These are phyloP conservation scores for Thera britannica DNA, from an alignment of 2,888 invertebrate species.

Conservation along the genomic window DNA sequence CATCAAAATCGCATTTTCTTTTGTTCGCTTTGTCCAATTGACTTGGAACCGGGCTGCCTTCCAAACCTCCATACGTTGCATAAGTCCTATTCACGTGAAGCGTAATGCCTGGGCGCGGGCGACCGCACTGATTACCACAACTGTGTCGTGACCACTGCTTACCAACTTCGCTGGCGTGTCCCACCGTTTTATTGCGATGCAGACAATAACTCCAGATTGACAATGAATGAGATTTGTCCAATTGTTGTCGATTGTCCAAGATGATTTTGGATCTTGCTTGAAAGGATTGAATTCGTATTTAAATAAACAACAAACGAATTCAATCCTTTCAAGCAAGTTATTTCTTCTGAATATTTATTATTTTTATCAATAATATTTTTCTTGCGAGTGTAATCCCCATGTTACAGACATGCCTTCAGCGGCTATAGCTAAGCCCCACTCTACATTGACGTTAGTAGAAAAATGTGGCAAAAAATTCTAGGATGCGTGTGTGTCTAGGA, in stretches of 20 bases:
- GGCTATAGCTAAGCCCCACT: too few species aligned
- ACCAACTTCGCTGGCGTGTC: slow-evolving; percentile 12
- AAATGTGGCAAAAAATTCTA: too few species aligned
- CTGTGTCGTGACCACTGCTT: slow-evolving; percentile 38
- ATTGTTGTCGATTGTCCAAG: slow-evolving; percentile 30
- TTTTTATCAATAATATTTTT: too few species aligned
- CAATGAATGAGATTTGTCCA: slow-evolving; percentile 37
- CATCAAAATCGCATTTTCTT: slow-evolving; percentile 16
- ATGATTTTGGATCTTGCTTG: slow-evolving; percentile 5
- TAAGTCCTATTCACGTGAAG: slow-evolving; percentile 22
- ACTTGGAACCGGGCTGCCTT: slow-evolving; percentile 23
- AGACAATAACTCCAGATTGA: slow-evolving; percentile 37
- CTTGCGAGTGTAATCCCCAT: too few species aligned
- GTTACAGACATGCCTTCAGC: too few species aligned
- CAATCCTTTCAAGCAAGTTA: too few species aligned
- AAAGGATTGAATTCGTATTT: not conserved
- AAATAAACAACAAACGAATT: too few species aligned
- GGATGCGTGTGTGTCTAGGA: too few species aligned
- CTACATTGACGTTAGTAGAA: too few species aligned
- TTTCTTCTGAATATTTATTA: not conserved
- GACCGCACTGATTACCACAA: slow-evolving; percentile 34
- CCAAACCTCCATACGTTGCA: slow-evolving; percentile 25
- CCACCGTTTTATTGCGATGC: slow-evolving; percentile 25
- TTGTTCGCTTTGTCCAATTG: slow-evolving; percentile 24
- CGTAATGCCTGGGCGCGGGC: slow-evolving; percentile 26